These are phyloP conservation scores for Lerista edwardsae DNA, from an alignment of 2,797 vertebrate species.

Conservation along the genomic window DNA sequence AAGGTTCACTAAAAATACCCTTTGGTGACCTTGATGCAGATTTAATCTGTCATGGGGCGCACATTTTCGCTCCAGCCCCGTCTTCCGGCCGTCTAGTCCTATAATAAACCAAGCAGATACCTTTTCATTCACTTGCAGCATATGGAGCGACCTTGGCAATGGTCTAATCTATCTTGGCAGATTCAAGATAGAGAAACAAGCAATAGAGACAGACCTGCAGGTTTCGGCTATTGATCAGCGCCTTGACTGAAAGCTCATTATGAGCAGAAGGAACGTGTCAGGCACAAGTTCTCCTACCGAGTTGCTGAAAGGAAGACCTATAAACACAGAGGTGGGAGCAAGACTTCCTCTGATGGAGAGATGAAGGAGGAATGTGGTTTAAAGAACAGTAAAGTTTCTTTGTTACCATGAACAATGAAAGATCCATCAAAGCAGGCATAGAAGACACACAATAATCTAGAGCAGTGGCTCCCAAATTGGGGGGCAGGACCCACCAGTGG, in stretches of 20 bases:
- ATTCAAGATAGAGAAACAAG: constrained; percentile 81
- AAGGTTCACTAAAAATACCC: constrained; percentile 35
- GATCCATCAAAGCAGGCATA: background rate
- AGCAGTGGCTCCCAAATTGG: too few relatives aligned
- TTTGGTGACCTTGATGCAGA: constrained; percentile 65
- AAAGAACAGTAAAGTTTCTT: background rate
- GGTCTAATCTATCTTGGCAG: constrained; percentile 79
- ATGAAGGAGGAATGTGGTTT: background rate
- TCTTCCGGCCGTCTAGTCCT: constrained; percentile 61
- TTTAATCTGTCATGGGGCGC: constrained; percentile 56
- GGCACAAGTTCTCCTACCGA: constrained; percentile 50
- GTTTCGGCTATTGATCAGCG: constrained; percentile 78
- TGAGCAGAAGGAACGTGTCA: constrained; percentile 63
- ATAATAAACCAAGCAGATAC: constrained; percentile 63
- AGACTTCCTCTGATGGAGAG: rapidly evolving
- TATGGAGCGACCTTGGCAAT: constrained; percentile 78
- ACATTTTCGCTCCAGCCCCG: constrained; percentile 33
- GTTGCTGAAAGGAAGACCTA: constrained; percentile 35
- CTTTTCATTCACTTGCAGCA: constrained; percentile 63
- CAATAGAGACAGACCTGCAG: constrained; percentile 74
- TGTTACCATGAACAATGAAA: background rate
- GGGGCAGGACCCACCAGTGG: too few relatives aligned
- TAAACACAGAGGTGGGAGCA: background rate
- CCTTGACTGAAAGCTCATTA: constrained; percentile 79
- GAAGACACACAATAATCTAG: background rate